Evolutionary conservation across 2,797 vertebrate genomes (phyloP).

Genomic region (Microcaecilia unicolor): DNA sequence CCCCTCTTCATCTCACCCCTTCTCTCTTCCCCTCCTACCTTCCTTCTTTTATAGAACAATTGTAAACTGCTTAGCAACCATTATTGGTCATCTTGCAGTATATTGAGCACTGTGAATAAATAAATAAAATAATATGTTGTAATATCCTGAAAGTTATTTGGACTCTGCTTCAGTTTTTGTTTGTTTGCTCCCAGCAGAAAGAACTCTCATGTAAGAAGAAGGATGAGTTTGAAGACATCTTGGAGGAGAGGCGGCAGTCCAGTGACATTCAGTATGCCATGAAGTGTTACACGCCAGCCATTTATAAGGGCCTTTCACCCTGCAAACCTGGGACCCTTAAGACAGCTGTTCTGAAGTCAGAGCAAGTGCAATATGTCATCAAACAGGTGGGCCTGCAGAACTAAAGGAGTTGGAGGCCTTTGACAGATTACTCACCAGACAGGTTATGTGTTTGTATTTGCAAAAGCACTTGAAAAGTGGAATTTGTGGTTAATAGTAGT

Average conservation of each 20-base stretch:
- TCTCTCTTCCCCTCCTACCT: too few species aligned
- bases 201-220: constrained; percentile 76
- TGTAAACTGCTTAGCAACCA: too few species aligned
- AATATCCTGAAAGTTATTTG: too few species aligned
- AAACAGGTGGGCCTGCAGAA: constrained; percentile 59
- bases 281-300: constrained; percentile 73
- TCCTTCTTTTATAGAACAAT: too few species aligned
- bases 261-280: constrained; percentile 87
- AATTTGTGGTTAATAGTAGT: too few species aligned
- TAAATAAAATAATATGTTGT: too few species aligned
- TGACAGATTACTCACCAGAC: background rate
- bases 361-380: constrained; percentile 75
- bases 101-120: too few species aligned
- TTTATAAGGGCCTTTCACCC: constrained; percentile 75
- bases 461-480: too few species aligned
- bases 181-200: constrained; percentile 51
- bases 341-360: constrained; percentile 71
- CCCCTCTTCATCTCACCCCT: too few species aligned
- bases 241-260: constrained; percentile 81
- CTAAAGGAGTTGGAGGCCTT: background rate
- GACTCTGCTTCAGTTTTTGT: constrained; percentile 5
- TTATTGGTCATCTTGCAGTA: too few species aligned
- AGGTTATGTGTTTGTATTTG: background rate
- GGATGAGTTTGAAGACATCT: constrained; percentile 90
- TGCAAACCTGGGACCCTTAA: constrained; percentile 70